Evolutionary conservation across 2,113 vertebrate species (phyloP), one percentile per base, ranked within the genome.

Genomic region (Carassius gibelio): DNA sequence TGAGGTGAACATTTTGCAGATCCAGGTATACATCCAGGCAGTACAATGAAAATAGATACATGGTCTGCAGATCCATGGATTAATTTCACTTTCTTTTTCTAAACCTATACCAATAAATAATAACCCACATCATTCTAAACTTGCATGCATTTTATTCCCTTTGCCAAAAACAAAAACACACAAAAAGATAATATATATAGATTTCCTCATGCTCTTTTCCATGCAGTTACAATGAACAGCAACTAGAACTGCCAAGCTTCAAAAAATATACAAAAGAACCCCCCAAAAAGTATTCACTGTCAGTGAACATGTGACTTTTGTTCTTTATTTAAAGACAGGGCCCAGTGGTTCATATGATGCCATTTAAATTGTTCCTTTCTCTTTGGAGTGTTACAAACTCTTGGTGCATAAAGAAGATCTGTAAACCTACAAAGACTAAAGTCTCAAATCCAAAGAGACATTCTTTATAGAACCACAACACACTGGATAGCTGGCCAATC

Each of bases 1-100:
- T 74, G 59, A 48, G 52, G 57, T 26, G 81, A 85, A 86, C 80
- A 45, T 77, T 88, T 42, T 74, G 75, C 88, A 90, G 88, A 61
- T n/a, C 84, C 48, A 76, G 62, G 61, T 57, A 72, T 59, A 79
- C 21, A 42, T 57, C 68, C 61, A 76, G 52, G 66, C 64, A 84
- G 80, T 74, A 36, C 42, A 55, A 77, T 71, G 76, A 81, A 69
- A 86, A 59, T 77, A 78, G 80, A 74, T 76, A 19, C 30, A 50
- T 81, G 4, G 74, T 19, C 61, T 9, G 68, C 45, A 74, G 50
- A 19, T 69, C 48, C 34, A 8, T 83, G 26, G 84, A 26, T 76
- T 19, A 3, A n/a, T 48, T 19, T 59, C 45, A 55, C 34, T 52
- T 72, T 55, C 7, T 21, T 55, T 61, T 11, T 61, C 9, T 59